phyloP scores from a whole-genome alignment of 2,113 vertebrate species.

The Pristiophorus japonicus region DNA sequence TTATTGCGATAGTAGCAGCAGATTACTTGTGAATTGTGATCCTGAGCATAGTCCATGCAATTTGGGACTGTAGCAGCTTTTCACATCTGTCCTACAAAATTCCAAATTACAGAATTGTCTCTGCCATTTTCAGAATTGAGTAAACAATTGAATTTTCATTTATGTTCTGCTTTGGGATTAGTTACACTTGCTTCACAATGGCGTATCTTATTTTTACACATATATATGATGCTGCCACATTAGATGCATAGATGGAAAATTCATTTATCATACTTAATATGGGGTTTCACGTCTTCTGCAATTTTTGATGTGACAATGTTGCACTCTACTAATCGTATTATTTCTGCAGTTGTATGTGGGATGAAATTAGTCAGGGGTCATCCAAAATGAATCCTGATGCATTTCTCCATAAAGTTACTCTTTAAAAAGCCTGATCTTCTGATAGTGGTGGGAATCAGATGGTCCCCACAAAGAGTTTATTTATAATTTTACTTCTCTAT shows the following conservation, averaged over 20 bases:
- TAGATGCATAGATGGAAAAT: background rate
- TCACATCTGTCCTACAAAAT: background rate
- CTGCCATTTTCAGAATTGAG: slow-evolving; percentile 14
- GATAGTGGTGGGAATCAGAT: too few relatives aligned
- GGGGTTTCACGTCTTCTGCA: background rate
- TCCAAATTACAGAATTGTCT: background rate
- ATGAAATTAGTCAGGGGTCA: too few relatives aligned
- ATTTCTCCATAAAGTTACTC: too few relatives aligned
- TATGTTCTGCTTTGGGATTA: background rate
- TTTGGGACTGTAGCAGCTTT: background rate
- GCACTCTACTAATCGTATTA: background rate
- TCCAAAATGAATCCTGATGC: too few relatives aligned
- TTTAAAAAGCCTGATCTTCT: too few relatives aligned
- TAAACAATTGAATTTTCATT: background rate
- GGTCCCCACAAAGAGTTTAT: too few relatives aligned
- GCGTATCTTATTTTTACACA: background rate
- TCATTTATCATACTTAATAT: background rate
- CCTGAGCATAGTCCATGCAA: background rate
- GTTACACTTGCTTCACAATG: background rate
- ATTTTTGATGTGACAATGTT: background rate
- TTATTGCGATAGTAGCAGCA: background rate
- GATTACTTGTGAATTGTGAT: slow-evolving; percentile 2
- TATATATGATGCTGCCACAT: too few relatives aligned
- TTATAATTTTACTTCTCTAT: too few relatives aligned
- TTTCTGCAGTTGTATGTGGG: background rate